These are phyloP conservation scores for Polypedilum vanderplanki DNA, from an alignment of 1,140 invertebrate genomes.

Conservation along the genomic window DNA sequence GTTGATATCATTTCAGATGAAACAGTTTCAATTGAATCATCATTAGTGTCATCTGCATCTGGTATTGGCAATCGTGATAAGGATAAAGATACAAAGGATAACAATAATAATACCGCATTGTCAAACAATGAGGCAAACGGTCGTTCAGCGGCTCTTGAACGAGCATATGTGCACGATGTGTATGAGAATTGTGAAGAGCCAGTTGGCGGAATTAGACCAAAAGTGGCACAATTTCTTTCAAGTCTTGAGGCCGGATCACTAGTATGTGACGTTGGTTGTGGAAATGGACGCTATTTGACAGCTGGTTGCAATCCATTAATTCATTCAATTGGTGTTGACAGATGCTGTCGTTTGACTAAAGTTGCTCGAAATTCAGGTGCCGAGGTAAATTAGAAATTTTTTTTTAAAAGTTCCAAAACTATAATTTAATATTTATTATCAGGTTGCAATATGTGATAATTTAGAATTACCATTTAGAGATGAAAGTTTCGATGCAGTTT, in stretches of 20 bases:
- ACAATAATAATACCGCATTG: neutral
- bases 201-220: slow-evolving; percentile 68
- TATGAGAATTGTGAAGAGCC: slow-evolving; percentile 78
- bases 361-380: slow-evolving; percentile 70
- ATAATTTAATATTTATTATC: slow-evolving; percentile 31
- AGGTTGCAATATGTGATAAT: slow-evolving; percentile 86
- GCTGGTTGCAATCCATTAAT: slow-evolving; percentile 67
- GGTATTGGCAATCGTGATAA: neutral
- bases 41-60: neutral
- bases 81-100: neutral
- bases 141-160: slow-evolving; percentile 72
- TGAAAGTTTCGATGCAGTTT: slow-evolving; percentile 86
- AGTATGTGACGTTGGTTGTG: slow-evolving; percentile 90
- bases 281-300: slow-evolving; percentile 86
- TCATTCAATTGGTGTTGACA: slow-evolving; percentile 80
- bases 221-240: slow-evolving; percentile 76
- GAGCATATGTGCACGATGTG: slow-evolving; percentile 90
- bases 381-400: slow-evolving; percentile 54
- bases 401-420: neutral
- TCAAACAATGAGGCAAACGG: slow-evolving; percentile 39
- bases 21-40: neutral
- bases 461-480: slow-evolving; percentile 83
- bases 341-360: slow-evolving; percentile 70
- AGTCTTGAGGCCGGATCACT: slow-evolving; percentile 83
- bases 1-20: neutral